Conservation (phyloP, 2,113 vertebrate genomes). For the Benitochromis conjunctus region DNA sequence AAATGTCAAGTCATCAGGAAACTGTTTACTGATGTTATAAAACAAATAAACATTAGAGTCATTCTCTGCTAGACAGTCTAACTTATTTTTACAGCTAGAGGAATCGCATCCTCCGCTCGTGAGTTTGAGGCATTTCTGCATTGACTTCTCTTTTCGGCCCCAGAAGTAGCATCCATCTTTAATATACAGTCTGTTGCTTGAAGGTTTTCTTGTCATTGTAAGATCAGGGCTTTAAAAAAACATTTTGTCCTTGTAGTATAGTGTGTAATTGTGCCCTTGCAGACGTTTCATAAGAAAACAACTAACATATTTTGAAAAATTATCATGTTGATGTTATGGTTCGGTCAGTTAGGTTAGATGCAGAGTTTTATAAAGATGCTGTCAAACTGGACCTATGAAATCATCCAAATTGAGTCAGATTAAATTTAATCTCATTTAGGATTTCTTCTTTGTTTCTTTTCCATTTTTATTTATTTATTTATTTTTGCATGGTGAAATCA, state of each 20-base stretch:
- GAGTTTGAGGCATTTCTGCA: background rate
- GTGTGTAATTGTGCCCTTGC: background rate
- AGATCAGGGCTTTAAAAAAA: background rate
- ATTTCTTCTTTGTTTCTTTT: background rate
- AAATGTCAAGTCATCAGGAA: background rate
- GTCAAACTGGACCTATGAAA: background rate
- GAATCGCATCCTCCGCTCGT: background rate
- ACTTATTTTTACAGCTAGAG: background rate
- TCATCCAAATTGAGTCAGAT: background rate
- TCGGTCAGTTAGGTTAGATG: background rate
- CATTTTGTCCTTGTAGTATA: background rate
- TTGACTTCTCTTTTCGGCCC: background rate
- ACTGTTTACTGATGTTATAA: background rate
- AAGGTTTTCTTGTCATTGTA: background rate
- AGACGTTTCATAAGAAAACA: background rate
- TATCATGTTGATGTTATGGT: background rate
- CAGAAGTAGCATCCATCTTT: background rate
- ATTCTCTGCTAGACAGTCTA: background rate
- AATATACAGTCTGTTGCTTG: background rate
- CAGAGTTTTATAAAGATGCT: background rate
- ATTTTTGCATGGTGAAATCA: background rate
- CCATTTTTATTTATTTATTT: fast-evolving
- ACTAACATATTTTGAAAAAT: background rate
- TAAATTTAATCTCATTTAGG: background rate
- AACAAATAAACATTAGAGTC: background rate